phyloP scores from a whole-genome alignment of 2,113 vertebrate genomes.

The Conger conger region DNA sequence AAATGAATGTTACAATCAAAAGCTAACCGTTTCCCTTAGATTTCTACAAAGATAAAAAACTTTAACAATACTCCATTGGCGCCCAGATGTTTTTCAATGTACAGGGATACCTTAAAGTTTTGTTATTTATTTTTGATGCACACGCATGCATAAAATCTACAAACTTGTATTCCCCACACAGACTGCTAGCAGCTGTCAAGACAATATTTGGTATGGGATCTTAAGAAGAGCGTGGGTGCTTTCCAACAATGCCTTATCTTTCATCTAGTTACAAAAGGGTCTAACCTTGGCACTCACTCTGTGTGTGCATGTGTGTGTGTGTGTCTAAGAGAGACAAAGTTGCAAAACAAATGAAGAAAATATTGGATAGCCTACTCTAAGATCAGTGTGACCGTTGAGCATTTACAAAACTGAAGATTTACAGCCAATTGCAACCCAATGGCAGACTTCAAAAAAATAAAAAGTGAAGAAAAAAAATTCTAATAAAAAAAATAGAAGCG shows the following conservation, averaged over 20 bases:
- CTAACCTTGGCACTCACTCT: slow-evolving; percentile 8
- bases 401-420: neutral
- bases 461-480: neutral
- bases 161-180: neutral
- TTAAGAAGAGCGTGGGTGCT: slow-evolving; percentile 10
- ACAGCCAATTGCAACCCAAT: neutral
- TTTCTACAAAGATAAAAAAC: neutral
- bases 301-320: neutral
- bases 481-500: neutral
- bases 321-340: neutral
- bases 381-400: neutral
- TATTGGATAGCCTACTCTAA: neutral
- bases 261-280: slow-evolving; percentile 19
- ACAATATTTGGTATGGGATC: slow-evolving; percentile 12
- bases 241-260: slow-evolving; percentile 15
- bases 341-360: slow-evolving; percentile 8
- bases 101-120: slow-evolving; percentile 3
- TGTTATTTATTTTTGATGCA: slow-evolving; percentile 15
- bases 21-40: neutral
- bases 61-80: slow-evolving; percentile 10
- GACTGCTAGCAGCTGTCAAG: slow-evolving; percentile 13
- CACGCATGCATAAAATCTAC: slow-evolving; percentile 12
- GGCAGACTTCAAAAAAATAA: neutral
- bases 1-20: neutral
- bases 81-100: slow-evolving; percentile 22